Evolutionary conservation across 2,113 vertebrate genomes (phyloP), one percentile per base, ranked within the genome.

Genomic region (Labeo rohita): DNA sequence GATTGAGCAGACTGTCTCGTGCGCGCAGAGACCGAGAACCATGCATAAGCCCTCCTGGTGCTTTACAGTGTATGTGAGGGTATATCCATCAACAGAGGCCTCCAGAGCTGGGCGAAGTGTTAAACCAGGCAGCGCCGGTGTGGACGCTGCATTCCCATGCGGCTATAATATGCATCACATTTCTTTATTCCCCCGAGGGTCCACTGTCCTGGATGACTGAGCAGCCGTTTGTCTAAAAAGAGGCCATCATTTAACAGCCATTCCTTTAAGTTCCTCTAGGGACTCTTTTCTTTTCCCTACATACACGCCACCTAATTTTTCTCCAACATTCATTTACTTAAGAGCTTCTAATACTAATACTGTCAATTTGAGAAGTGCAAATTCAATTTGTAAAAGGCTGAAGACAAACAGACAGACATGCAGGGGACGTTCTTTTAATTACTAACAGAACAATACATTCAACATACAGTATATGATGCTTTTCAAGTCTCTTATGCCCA

Each of bases 161-260:
- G 91, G 80, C 82, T 88, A 73, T 90, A 88, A 90, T 87, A 88
- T 88, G 43, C 80, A 83, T 85, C 89, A 79, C 89, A 88, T 90
- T 91, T 90, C 89, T 89, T 86, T 88, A 77, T 83, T 92, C 90
- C 92, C 85, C 88, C 66, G 8, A 88, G 91, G 91, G 84, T 52
- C 80, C 76, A 83, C 85, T 92, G 92, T 92, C 91, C 77, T 72
- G 72, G 16, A 89, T 92, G 92, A 95, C 92, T 92, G 92, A 94
- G 90, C 83, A 87, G 87, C 59, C 84, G 76, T 92, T 90, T 87
- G 91, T 92, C 89, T 89, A 87, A 89, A 73, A 90, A 90, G 91
- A 92, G 91, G 90, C 88, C 92, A 88, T 90, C 91, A 92, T 93
- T 95, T 93, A 91, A 91, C 89, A 89, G 88, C 87, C 89, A 85